phyloP scores from a whole-genome alignment of 2,888 invertebrate species.

The Dexiosoma caninum region DNA sequence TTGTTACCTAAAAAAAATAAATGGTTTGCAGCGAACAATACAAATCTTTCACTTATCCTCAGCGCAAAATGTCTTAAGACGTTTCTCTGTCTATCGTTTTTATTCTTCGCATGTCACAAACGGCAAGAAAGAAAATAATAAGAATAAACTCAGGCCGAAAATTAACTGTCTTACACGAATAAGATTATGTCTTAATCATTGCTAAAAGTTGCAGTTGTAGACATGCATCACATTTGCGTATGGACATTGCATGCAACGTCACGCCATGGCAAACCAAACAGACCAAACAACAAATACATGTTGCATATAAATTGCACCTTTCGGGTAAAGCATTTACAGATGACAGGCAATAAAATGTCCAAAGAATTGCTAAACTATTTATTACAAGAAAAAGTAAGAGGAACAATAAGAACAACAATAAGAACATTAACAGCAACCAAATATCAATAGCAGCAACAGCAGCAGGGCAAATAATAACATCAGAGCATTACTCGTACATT shows the following conservation, averaged over 20 bases:
- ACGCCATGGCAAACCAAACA: slow-evolving; percentile 46
- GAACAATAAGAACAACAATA: no score
- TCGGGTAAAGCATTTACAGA: slow-evolving; percentile 60
- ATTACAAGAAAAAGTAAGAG: slow-evolving; percentile 22
- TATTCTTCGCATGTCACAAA: slow-evolving; percentile 43
- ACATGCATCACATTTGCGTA: slow-evolving; percentile 59
- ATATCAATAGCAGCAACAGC: slow-evolving; percentile 25
- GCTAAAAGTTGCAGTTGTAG: slow-evolving; percentile 58
- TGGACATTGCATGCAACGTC: slow-evolving; percentile 44
- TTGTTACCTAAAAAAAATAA: slow-evolving; percentile 9
- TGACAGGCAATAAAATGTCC: slow-evolving; percentile 66
- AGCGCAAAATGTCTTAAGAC: background rate
- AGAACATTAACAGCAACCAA: slow-evolving; percentile 19
- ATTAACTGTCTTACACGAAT: slow-evolving; percentile 62
- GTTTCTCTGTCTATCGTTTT: background rate
- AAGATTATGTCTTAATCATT: slow-evolving; percentile 65
- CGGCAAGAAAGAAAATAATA: background rate
- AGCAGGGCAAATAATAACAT: slow-evolving; percentile 8
- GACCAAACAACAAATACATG: slow-evolving; percentile 50
- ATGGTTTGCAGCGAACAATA: slow-evolving; percentile 7
- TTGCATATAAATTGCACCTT: slow-evolving; percentile 65
- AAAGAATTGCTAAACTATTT: slow-evolving; percentile 62
- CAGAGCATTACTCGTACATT: slow-evolving; percentile 28
- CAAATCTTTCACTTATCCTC: slow-evolving; percentile 1
- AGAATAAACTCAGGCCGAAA: slow-evolving; percentile 37